These are phyloP conservation scores for Oreochromis tanganicae DNA, from an alignment of 2,113 vertebrate species.

Conservation along the genomic window DNA sequence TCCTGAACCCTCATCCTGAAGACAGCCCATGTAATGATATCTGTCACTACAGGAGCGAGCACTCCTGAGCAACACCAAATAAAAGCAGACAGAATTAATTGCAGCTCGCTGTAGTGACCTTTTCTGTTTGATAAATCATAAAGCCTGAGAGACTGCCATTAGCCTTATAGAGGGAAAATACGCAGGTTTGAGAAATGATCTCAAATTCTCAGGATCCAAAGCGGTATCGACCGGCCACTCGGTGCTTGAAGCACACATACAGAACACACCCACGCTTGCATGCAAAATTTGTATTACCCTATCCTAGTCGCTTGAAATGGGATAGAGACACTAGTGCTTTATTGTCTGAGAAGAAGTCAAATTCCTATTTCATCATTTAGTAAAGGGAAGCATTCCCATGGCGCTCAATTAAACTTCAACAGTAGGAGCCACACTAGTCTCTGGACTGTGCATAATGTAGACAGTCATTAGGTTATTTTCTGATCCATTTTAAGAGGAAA, in stretches of 20 bases:
- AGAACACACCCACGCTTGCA: background rate
- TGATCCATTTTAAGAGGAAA: slow-evolving; percentile 5
- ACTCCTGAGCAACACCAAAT: slow-evolving; percentile 50
- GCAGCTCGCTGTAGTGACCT: slow-evolving; percentile 59
- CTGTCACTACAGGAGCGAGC: slow-evolving; percentile 53
- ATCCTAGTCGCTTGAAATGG: background rate
- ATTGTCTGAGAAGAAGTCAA: slow-evolving; percentile 25
- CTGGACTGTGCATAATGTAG: slow-evolving; percentile 21
- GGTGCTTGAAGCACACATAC: background rate
- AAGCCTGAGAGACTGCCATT: slow-evolving; percentile 39
- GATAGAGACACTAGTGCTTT: background rate
- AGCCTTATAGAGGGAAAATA: slow-evolving; percentile 39
- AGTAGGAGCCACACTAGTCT: slow-evolving; percentile 3
- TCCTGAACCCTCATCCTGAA: background rate
- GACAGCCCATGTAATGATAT: slow-evolving; percentile 36
- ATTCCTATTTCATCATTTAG: slow-evolving; percentile 45
- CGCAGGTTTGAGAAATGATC: slow-evolving; percentile 63
- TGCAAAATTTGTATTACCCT: slow-evolving; percentile 4
- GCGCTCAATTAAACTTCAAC: slow-evolving; percentile 41
- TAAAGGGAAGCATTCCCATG: slow-evolving; percentile 22
- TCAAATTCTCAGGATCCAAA: slow-evolving; percentile 26
- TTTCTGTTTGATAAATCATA: slow-evolving; percentile 72
- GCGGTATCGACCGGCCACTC: slow-evolving; percentile 26
- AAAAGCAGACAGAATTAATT: slow-evolving; percentile 72
- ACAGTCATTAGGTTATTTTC: slow-evolving; percentile 23